Conservation (phyloP, 2,888 invertebrate genomes). For the Matsumyia berberina region DNA sequence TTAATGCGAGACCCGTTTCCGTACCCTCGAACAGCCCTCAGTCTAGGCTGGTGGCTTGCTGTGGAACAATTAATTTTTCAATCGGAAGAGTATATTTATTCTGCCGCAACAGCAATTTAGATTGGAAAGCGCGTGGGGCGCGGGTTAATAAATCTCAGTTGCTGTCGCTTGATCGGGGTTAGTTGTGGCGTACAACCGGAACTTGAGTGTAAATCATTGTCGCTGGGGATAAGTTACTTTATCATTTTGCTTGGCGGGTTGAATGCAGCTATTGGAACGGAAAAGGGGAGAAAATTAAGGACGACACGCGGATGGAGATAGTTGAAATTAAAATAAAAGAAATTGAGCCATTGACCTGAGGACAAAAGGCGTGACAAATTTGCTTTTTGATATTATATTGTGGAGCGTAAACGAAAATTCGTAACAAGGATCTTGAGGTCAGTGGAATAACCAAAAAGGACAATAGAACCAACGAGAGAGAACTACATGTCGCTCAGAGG, state of each 20-base stretch:
- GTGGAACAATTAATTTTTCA: slow-evolving; percentile 50
- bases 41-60: background rate
- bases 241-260: slow-evolving; percentile 6
- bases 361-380: too few species aligned
- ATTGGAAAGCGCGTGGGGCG: slow-evolving; percentile 26
- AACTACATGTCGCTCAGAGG: too few species aligned
- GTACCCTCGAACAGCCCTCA: slow-evolving; percentile 20
- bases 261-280: slow-evolving; percentile 7
- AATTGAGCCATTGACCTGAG: background rate
- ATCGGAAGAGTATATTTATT: slow-evolving; percentile 50
- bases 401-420: too few species aligned
- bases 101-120: slow-evolving; percentile 38
- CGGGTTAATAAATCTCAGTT: slow-evolving; percentile 47
- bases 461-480: too few species aligned
- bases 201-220: slow-evolving; percentile 45
- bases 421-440: too few species aligned
- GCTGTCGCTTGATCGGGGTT: slow-evolving; percentile 46
- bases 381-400: too few species aligned
- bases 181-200: slow-evolving; percentile 31
- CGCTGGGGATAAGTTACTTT: slow-evolving; percentile 15
- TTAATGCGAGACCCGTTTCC: slow-evolving; percentile 41
- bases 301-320: background rate
- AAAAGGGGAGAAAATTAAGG: slow-evolving; percentile 13
- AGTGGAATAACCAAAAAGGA: too few species aligned
- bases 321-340: background rate